These are phyloP conservation scores for Epistrophe grossulariae DNA, from an alignment of 2,888 invertebrate genomes.

Conservation along the genomic window DNA sequence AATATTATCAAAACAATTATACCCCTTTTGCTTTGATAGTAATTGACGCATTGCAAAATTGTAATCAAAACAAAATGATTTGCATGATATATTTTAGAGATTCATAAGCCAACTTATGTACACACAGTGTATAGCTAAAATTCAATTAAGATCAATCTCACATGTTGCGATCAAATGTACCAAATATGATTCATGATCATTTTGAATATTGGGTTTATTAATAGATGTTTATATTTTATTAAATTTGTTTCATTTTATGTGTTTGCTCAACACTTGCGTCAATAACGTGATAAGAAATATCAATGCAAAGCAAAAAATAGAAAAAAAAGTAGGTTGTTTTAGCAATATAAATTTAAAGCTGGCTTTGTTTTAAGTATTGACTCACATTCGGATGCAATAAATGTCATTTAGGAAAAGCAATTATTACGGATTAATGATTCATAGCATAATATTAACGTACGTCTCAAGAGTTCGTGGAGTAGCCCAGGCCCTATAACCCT, in stretches of 20 bases:
- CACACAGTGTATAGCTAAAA: not conserved
- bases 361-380: constrained; percentile 8
- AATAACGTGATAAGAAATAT: constrained; percentile 11
- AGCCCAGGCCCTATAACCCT: too few relatives aligned
- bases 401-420: not conserved
- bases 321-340: not conserved
- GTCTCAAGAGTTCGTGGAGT: too few relatives aligned
- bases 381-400: constrained; percentile 5
- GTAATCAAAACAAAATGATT: not conserved
- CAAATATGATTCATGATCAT: constrained; percentile 24
- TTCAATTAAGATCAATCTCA: constrained; percentile 1
- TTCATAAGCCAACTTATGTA: not conserved
- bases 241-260: not conserved
- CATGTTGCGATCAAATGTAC: constrained; percentile 6
- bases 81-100: not conserved
- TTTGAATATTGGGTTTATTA: not conserved
- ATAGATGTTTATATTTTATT: constrained; percentile 16
- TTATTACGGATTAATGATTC: not conserved
- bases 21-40: not conserved
- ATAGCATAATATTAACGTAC: not conserved
- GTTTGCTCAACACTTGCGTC: constrained; percentile 2
- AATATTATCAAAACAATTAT: constrained; percentile 1
- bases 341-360: not conserved
- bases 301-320: not conserved
- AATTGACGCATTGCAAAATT: constrained; percentile 3